A percentile compares a stretch with the other conserved stretches of the same genome.
phyloP scores from a whole-genome alignment of 2,113 vertebrate species.

The Leucoraja erinaceus region DNA sequence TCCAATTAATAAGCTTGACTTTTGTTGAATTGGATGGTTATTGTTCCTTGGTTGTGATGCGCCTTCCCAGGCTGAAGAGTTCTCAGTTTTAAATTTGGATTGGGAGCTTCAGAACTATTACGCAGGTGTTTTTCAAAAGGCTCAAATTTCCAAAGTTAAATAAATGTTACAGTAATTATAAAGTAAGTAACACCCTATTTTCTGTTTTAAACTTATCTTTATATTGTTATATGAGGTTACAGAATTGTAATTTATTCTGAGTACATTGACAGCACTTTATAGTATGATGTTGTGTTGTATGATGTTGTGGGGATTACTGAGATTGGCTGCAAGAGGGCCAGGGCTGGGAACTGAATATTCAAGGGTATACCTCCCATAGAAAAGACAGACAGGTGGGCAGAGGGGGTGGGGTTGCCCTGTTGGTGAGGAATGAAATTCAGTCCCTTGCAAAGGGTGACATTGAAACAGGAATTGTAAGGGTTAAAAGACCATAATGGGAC shows the following conservation, averaged over 20 bases:
- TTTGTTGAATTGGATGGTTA: neutral
- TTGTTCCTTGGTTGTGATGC: neutral
- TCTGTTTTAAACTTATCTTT: neutral
- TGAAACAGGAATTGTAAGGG: no score
- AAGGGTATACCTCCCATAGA: no score
- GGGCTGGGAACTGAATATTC: no score
- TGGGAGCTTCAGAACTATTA: neutral
- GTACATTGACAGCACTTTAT: neutral
- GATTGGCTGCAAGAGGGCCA: no score
- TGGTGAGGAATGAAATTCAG: no score
- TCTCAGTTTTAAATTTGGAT: neutral
- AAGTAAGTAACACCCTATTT: neutral
- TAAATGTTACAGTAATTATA: neutral
- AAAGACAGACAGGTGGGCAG: no score
- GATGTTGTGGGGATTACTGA: no score
- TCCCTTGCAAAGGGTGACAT: no score
- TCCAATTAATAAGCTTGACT: neutral
- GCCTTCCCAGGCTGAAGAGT: neutral
- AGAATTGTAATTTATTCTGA: neutral
- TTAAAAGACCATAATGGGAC: no score
- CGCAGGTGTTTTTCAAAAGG: neutral
- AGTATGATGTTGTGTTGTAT: no score
- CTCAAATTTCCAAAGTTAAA: neutral
- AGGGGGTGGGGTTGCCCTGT: no score
- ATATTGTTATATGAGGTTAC: neutral